Percentiles rank a stretch among this genome's conserved stretches.
phyloP scores from a whole-genome alignment of 2,113 vertebrate species.

The Scophthalmus maximus region DNA sequence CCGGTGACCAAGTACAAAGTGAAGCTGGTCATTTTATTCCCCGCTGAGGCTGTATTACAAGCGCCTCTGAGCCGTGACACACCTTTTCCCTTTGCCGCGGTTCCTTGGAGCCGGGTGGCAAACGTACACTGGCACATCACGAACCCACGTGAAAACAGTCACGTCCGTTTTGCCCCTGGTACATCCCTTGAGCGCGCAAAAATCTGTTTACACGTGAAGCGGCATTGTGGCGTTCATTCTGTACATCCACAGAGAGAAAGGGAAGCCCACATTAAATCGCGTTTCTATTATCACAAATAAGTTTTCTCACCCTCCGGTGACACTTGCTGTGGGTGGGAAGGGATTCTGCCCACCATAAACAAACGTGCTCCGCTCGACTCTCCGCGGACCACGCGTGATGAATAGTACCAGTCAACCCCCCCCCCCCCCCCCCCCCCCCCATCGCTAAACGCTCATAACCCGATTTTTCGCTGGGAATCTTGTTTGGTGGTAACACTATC shows the following conservation, averaged over 20 bases:
- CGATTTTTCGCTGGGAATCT: slow-evolving; percentile 79
- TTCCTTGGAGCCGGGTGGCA: slow-evolving; percentile 8
- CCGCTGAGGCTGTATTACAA: slow-evolving; percentile 29
- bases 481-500: slow-evolving; percentile 80
- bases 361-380: slow-evolving; percentile 61
- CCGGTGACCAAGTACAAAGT: slow-evolving; percentile 61
- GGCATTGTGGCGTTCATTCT: too few relatives aligned
- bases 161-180: not conserved
- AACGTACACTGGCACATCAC: not conserved
- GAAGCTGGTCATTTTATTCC: slow-evolving; percentile 62
- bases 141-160: too few relatives aligned
- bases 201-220: too few relatives aligned
- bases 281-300: too few relatives aligned
- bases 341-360: slow-evolving; percentile 63
- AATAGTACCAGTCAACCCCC: slow-evolving; percentile 72
- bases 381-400: slow-evolving; percentile 68
- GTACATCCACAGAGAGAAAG: not conserved
- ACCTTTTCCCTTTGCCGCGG: slow-evolving; percentile 21
- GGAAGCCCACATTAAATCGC: not conserved
- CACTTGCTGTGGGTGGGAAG: slow-evolving; percentile 46
- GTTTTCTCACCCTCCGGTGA: slow-evolving; percentile 13
- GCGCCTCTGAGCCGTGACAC: slow-evolving; percentile 15
- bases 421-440: too few relatives aligned
- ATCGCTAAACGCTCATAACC: slow-evolving; percentile 62
- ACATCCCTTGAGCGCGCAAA: too few relatives aligned